phyloP scores from a whole-genome alignment of 64 coral and sea anemone species.

The Porites australiensis region DNA sequence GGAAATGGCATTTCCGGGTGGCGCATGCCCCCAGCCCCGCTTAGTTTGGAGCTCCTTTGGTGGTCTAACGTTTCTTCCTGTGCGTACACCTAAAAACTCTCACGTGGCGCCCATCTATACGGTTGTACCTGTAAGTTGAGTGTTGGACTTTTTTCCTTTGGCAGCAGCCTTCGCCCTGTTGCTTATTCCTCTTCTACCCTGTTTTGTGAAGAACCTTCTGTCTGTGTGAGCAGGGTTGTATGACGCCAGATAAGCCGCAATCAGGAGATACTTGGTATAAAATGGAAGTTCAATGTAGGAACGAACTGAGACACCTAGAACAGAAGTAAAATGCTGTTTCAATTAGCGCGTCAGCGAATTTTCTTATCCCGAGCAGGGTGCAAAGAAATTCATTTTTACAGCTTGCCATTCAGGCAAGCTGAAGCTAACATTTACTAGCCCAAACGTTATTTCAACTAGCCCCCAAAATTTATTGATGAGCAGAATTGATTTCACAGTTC shows the following conservation, averaged over 20 bases:
- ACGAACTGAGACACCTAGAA: slow-evolving; percentile 66
- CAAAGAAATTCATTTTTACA: no score
- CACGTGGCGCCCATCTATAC: background rate
- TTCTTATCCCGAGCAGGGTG: no score
- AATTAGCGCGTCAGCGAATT: background rate
- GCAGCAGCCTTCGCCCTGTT: slow-evolving; percentile 81
- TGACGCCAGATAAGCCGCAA: slow-evolving; percentile 93
- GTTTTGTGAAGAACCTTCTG: slow-evolving; percentile 91
- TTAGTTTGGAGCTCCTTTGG: no score
- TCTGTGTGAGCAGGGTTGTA: slow-evolving; percentile 95
- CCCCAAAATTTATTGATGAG: no score
- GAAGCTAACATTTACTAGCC: no score
- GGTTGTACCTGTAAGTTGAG: slow-evolving; percentile 84
- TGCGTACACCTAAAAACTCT: no score
- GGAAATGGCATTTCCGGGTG: no score
- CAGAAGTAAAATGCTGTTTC: background rate
- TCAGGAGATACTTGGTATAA: slow-evolving; percentile 94
- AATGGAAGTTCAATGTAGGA: slow-evolving; percentile 96
- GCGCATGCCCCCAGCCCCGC: no score
- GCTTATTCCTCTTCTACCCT: slow-evolving; percentile 66
- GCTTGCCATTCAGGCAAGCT: no score
- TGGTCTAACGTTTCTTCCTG: no score
- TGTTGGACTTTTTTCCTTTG: slow-evolving; percentile 70
- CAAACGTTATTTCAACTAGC: no score
- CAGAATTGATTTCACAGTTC: no score